Evolutionary conservation across 2,113 vertebrate genomes (phyloP).

Genomic region (Notarius lentiginosus): DNA sequence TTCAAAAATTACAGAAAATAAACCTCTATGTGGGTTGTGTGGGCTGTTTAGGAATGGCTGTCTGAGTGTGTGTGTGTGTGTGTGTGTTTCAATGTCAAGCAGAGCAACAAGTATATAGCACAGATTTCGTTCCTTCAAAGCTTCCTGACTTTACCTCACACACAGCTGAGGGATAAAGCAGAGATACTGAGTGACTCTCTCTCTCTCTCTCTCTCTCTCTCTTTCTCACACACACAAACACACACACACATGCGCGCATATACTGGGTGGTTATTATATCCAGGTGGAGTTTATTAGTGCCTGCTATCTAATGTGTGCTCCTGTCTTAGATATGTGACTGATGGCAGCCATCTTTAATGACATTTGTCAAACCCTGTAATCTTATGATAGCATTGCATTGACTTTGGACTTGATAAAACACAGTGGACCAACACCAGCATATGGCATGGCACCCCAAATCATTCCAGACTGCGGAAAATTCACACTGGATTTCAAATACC

Average conservation of each 20-base stretch:
- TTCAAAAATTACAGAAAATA: constrained; percentile 20
- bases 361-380: neutral
- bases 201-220: too few relatives aligned
- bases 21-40: constrained; percentile 28
- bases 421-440: too few relatives aligned
- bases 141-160: constrained; percentile 36
- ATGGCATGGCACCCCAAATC: too few relatives aligned
- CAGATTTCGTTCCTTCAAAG: neutral
- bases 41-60: constrained; percentile 9
- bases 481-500: too few relatives aligned
- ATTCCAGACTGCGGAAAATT: too few relatives aligned
- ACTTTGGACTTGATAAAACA: too few relatives aligned
- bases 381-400: too few relatives aligned
- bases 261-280: neutral
- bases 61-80: constrained; percentile 1
- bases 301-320: neutral
- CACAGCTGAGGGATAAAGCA: constrained; percentile 43
- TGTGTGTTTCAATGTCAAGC: constrained; percentile 16
- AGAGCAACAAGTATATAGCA: neutral
- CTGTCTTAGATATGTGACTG: neutral
- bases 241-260: too few relatives aligned
- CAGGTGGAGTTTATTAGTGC: constrained; percentile 3
- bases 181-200: constrained; percentile 1
- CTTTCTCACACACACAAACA: neutral
- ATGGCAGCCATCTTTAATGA: neutral